These are phyloP conservation scores for Globia sparganii DNA, from an alignment of 2,888 invertebrate species.

Conservation along the genomic window DNA sequence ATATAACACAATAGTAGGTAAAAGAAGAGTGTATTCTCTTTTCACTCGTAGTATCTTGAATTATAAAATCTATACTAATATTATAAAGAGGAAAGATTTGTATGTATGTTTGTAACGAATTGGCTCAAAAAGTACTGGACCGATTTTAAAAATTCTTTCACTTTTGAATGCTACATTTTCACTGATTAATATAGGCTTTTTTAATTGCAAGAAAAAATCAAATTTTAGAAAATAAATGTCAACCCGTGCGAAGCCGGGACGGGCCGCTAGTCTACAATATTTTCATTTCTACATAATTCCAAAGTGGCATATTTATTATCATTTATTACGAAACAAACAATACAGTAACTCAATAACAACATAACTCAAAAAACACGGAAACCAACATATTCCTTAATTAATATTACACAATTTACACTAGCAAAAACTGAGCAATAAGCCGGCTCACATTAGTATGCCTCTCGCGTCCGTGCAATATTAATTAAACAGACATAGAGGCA, in stretches of 20 bases:
- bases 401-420: slow-evolving; percentile 35
- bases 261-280: no score
- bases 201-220: no score
- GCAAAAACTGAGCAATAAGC: slow-evolving; percentile 43
- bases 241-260: no score
- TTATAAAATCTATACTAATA: no score
- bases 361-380: slow-evolving; percentile 20
- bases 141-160: no score
- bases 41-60: not conserved
- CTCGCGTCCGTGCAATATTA: slow-evolving; percentile 60
- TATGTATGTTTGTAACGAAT: no score
- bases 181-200: no score
- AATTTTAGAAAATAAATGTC: no score
- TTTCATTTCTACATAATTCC: not conserved
- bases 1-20: not conserved
- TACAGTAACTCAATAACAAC: slow-evolving; percentile 21
- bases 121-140: no score
- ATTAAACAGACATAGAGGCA: slow-evolving; percentile 71
- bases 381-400: slow-evolving; percentile 44
- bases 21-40: not conserved
- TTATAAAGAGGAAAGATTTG: no score
- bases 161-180: no score
- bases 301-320: not conserved
- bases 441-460: slow-evolving; percentile 63
- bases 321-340: slow-evolving; percentile 21